Base-by-base conservation (phyloP, 1,140 invertebrate species). In the Danaus melanippus region DNA sequence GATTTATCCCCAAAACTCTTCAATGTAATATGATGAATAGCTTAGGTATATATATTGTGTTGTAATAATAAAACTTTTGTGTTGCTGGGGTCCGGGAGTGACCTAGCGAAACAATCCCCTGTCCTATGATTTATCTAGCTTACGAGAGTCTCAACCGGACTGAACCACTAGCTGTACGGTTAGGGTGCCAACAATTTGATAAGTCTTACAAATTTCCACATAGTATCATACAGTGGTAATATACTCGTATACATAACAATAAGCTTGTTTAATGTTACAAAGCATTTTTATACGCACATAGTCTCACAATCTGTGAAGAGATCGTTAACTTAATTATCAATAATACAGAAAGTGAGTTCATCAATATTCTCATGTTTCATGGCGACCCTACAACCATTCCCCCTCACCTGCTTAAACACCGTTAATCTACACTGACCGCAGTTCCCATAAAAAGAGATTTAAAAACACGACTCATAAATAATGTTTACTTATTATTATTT, bases 371-470 rank as follows among this genome's bases (percentile, higher is more conserved):
- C 21, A 32, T 32, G 21, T 10, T 42, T 40, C 9, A 41, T 46
- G 50, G 43, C 11, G 12, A 47, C 56, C 56, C 56, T 52, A 43
- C 42, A 10, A 42, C 50, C 47, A 32, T 12, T 46, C 49, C 62
- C 61, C 64, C 72, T 67, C 70, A 83, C 77, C 79, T 79, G 74
- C 76, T 69, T 73, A 76, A 71, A 71, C 63, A 67, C 67, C 69
- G 71, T 71, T 77, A 78, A 77, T 73, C 75, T 60, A 58, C 64
- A 59, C 55, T 64, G 60, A 79, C 80, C 80, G 58, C 78, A 79
- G 71, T 81, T 81, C 80, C 80, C 78, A 84, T 84, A 84, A 81
- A 84, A 81, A 75, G 70, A 78, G 75, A 84, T 84, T 79, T 81
- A 84, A 79, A 32, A 75, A 84, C 77, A 69, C 64, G 72, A 50